phyloP scores from a whole-genome alignment of 1,140 invertebrate genomes.

The Callitettix versicolor region DNA sequence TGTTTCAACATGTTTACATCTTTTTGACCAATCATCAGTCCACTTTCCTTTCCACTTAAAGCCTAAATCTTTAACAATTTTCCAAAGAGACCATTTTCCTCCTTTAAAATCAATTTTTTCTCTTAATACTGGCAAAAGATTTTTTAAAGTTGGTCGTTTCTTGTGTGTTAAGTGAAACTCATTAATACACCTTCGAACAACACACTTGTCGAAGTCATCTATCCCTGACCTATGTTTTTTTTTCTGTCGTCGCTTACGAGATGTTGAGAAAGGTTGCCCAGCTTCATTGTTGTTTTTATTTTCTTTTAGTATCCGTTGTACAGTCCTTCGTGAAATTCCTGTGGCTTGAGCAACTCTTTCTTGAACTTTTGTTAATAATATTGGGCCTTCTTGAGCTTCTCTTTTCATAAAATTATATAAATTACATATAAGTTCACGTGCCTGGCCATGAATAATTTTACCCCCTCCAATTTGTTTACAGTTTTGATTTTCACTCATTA shows the following conservation, averaged over 20 bases:
- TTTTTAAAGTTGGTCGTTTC: not conserved
- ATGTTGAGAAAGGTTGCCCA: constrained; percentile 3
- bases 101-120: constrained; percentile 16
- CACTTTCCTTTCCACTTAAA: constrained; percentile 8
- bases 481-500: no score
- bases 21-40: constrained; percentile 2
- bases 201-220: constrained; percentile 8
- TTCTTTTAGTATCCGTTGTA: constrained; percentile 3
- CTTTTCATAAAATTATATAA: constrained; percentile 12
- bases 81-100: not conserved
- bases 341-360: constrained; percentile 6
- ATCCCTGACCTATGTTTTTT: not conserved
- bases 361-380: constrained; percentile 8
- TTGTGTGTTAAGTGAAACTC: constrained; percentile 1
- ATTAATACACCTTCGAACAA: not conserved
- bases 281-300: not conserved
- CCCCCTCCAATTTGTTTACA: constrained; percentile 3
- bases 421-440: constrained; percentile 11
- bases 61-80: constrained; percentile 9
- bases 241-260: constrained; percentile 4
- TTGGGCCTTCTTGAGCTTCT: constrained; percentile 4
- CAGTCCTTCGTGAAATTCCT: constrained; percentile 5
- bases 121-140: not conserved
- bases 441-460: constrained; percentile 12
- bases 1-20: constrained; percentile 1